Percentiles rank a stretch among this genome's conserved stretches.
Conservation (phyloP, 2,113 vertebrate species). For the Baryphthengus martii region DNA sequence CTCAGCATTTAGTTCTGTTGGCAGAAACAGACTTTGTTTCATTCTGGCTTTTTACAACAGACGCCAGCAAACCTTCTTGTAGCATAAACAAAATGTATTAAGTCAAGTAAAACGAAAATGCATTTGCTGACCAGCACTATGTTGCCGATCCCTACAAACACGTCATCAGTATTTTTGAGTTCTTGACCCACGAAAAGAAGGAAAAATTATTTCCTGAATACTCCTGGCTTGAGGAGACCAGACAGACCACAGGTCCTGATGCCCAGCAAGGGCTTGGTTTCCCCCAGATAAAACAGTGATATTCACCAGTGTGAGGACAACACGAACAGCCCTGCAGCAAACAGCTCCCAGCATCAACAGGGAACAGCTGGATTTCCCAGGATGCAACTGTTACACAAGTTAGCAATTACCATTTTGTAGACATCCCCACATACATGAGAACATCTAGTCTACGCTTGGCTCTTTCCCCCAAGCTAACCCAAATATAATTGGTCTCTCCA, state of each 20-base stretch:
- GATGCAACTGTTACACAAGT: background rate
- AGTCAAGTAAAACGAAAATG: background rate
- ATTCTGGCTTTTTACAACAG: background rate
- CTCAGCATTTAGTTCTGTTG: background rate
- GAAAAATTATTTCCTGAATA: background rate
- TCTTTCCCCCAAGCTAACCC: background rate
- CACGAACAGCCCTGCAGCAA: background rate
- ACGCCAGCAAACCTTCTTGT: background rate
- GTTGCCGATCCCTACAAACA: background rate
- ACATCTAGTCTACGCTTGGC: background rate
- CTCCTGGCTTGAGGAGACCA: no score
- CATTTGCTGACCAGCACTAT: background rate
- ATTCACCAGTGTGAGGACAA: background rate
- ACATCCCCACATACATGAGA: background rate
- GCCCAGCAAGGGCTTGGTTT: background rate
- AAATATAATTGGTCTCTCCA: background rate
- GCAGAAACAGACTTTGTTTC: background rate
- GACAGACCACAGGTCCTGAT: background rate
- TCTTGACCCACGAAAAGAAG: background rate
- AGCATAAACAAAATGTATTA: background rate
- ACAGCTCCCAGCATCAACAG: background rate
- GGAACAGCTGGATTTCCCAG: background rate
- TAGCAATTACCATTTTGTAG: background rate
- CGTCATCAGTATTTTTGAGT: background rate
- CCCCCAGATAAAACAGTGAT: background rate